Evolutionary conservation across 2,113 vertebrate species (phyloP).

Genomic region (Perca fluviatilis): DNA sequence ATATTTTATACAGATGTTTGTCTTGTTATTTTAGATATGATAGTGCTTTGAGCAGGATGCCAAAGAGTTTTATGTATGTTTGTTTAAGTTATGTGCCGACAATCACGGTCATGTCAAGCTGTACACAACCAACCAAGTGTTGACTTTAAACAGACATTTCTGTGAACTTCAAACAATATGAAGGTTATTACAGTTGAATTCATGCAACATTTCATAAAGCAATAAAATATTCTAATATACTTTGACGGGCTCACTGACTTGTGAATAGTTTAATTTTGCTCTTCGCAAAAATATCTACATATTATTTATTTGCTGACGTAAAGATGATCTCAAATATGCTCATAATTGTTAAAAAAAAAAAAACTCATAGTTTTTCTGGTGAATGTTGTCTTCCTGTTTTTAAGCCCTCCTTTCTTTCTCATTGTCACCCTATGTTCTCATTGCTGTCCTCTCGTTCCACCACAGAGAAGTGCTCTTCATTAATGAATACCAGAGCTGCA

Average conservation of each 20-base stretch:
- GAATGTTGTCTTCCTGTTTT: constrained; percentile 3
- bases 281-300: not conserved
- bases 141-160: constrained; percentile 82
- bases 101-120: constrained; percentile 80
- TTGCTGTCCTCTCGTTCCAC: constrained; percentile 45
- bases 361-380: not conserved
- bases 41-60: constrained; percentile 73
- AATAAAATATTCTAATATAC: constrained; percentile 84
- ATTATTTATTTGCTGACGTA: not conserved
- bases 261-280: constrained; percentile 18
- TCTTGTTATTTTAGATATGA: constrained; percentile 77
- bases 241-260: not conserved
- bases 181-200: constrained; percentile 82
- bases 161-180: constrained; percentile 81
- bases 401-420: constrained; percentile 9
- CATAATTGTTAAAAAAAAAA: not conserved
- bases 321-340: not conserved
- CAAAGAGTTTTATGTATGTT: constrained; percentile 80
- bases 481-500: constrained; percentile 80
- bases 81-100: constrained; percentile 80
- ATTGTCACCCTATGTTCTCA: constrained; percentile 45
- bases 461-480: constrained; percentile 69
- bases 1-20: constrained; percentile 83
- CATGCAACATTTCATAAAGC: constrained; percentile 84
- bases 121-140: constrained; percentile 75